Conservation (phyloP, 2,888 invertebrate genomes). For the Pelosia muscerda region DNA sequence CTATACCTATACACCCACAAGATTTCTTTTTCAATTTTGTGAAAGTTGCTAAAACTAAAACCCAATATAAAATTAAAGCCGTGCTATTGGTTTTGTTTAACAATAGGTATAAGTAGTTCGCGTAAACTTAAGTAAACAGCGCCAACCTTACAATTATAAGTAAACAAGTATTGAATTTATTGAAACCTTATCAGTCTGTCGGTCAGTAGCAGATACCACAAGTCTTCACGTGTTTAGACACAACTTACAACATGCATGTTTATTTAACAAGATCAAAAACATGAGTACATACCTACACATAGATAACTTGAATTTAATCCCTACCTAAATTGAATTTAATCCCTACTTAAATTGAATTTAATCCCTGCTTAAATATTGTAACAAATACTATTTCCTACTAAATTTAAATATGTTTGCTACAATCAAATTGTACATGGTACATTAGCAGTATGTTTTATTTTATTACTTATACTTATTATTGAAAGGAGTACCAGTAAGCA, state of each 20-base stretch:
- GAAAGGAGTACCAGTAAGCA: too few species aligned
- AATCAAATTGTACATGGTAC: too few species aligned
- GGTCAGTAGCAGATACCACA: constrained; percentile 47
- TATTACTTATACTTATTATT: too few species aligned
- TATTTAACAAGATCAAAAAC: constrained; percentile 30
- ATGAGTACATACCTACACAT: not conserved
- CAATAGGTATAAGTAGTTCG: constrained; percentile 18
- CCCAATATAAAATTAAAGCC: not conserved
- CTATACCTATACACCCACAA: not conserved
- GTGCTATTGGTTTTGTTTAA: not conserved
- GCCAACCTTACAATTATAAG: constrained; percentile 25
- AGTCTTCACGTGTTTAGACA: constrained; percentile 59
- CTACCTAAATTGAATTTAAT: not conserved
- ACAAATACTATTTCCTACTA: too few species aligned
- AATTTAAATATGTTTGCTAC: too few species aligned
- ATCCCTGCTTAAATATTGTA: not conserved
- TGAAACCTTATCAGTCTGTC: constrained; percentile 59
- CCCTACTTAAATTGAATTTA: not conserved
- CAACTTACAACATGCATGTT: constrained; percentile 43
- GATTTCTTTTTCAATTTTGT: too few species aligned
- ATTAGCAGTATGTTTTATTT: too few species aligned
- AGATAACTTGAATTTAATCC: not conserved
- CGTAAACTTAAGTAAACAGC: constrained; percentile 26
- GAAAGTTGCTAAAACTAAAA: too few species aligned
- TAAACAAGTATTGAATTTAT: constrained; percentile 41